phyloP scores from a whole-genome alignment of 2,113 vertebrate genomes.

The Plecotus auritus region DNA sequence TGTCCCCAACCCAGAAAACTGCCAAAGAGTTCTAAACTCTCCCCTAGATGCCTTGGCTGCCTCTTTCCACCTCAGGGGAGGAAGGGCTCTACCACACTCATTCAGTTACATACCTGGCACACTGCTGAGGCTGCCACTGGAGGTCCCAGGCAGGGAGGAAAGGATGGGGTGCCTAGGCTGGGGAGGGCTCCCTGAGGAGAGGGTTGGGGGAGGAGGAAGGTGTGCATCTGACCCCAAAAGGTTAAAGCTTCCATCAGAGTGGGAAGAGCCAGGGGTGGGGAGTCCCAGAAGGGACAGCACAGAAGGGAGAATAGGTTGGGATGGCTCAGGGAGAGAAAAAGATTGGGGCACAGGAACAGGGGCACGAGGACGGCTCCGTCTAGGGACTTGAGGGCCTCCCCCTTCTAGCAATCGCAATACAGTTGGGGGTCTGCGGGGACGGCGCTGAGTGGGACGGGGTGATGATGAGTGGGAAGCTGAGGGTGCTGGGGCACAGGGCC shows the following conservation, averaged over 20 bases:
- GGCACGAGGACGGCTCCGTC: constrained; percentile 66
- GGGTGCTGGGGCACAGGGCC: constrained; percentile 73
- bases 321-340: constrained; percentile 63
- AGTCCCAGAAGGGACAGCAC: constrained; percentile 74
- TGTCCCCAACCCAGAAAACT: neutral
- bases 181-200: constrained; percentile 77
- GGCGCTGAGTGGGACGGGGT: constrained; percentile 47
- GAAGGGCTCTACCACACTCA: neutral
- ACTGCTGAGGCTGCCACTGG: constrained; percentile 63
- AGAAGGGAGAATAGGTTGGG: constrained; percentile 65
- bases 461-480: constrained; percentile 58
- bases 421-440: constrained; percentile 77
- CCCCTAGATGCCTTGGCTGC: neutral
- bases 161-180: constrained; percentile 72
- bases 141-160: constrained; percentile 56
- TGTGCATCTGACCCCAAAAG: constrained; percentile 75
- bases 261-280: constrained; percentile 67
- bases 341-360: constrained; percentile 51
- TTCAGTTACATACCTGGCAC: constrained; percentile 63
- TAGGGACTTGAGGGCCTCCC: constrained; percentile 72
- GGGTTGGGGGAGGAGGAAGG: constrained; percentile 63
- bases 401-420: constrained; percentile 82
- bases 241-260: constrained; percentile 77
- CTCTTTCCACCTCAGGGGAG: neutral
- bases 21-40: neutral